Evolutionary conservation across 2,797 vertebrate species (phyloP).

Genomic region (Ctenochaetus hawaiiensis): DNA sequence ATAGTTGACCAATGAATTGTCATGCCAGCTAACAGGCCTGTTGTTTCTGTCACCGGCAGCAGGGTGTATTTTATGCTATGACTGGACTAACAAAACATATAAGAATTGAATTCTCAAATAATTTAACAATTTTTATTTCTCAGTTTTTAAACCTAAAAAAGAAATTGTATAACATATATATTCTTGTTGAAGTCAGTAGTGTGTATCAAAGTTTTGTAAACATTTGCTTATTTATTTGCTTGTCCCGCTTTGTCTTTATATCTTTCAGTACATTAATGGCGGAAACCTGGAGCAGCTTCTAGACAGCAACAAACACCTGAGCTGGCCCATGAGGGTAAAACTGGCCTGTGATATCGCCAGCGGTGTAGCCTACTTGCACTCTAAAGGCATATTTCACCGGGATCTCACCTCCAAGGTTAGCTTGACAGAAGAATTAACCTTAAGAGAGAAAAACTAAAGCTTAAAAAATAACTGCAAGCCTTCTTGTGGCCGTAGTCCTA

Average conservation of each 20-base stretch:
- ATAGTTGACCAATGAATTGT: neutral
- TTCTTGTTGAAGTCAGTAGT: too few species aligned
- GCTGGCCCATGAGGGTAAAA: conserved; percentile 92
- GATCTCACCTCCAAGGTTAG: conserved; percentile 98
- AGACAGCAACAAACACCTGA: conserved; percentile 93
- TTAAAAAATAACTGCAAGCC: conserved; percentile 8
- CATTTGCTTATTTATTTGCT: too few species aligned
- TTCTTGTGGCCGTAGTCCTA: neutral
- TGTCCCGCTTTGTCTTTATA: conserved; percentile 18
- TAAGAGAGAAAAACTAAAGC: conserved; percentile 15
- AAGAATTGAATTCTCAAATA: too few species aligned
- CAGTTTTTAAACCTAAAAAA: too few species aligned
- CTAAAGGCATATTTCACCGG: conserved; percentile 97
- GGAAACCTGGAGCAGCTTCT: conserved; percentile 98
- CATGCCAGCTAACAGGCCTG: neutral
- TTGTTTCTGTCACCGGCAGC: conserved; percentile 8
- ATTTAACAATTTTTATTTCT: too few species aligned
- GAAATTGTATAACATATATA: too few species aligned
- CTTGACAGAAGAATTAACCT: conserved; percentile 24
- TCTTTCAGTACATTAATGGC: conserved; percentile 95
- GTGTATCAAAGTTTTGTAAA: too few species aligned
- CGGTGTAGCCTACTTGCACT: conserved; percentile 95
- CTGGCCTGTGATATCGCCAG: conserved; percentile 92
- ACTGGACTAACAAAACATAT: neutral
- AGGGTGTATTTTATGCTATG: neutral